Evolutionary conservation across 2,888 invertebrate genomes (phyloP).

Genomic region (Andrena haemorrhoa): DNA sequence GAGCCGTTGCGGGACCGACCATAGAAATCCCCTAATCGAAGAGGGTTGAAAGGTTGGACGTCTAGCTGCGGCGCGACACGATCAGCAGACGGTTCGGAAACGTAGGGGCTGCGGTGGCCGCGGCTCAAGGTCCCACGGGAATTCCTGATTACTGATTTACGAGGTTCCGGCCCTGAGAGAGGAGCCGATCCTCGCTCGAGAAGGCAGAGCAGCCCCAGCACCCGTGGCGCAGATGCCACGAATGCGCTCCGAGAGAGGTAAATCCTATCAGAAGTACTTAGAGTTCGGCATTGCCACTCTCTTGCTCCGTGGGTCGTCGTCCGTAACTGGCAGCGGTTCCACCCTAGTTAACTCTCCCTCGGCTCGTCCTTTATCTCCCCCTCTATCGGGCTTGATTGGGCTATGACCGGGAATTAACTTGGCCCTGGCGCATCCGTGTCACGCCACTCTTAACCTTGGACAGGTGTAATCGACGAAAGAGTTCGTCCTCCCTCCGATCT

Average conservation of each 20-base stretch:
- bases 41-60: conserved; percentile 31
- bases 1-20: neutral
- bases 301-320: conserved; percentile 71
- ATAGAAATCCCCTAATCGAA: conserved; percentile 24
- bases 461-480: conserved; percentile 39
- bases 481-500: neutral
- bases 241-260: conserved; percentile 71
- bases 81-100: conserved; percentile 50
- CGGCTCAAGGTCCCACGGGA: conserved; percentile 66
- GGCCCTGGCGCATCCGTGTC: conserved; percentile 18
- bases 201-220: conserved; percentile 39
- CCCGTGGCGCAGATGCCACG: conserved; percentile 68
- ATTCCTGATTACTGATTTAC: conserved; percentile 83
- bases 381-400: conserved; percentile 66
- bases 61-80: conserved; percentile 47
- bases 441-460: conserved; percentile 18
- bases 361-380: conserved; percentile 55
- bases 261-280: conserved; percentile 83
- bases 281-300: conserved; percentile 78
- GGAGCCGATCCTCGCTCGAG: conserved; percentile 60
- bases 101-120: conserved; percentile 46
- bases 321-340: conserved; percentile 74
- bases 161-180: conserved; percentile 76
- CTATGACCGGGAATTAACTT: conserved; percentile 65
- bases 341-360: conserved; percentile 70